Evolutionary conservation across 2,888 invertebrate species (phyloP).

Genomic region (Eupithecia vulgata): DNA sequence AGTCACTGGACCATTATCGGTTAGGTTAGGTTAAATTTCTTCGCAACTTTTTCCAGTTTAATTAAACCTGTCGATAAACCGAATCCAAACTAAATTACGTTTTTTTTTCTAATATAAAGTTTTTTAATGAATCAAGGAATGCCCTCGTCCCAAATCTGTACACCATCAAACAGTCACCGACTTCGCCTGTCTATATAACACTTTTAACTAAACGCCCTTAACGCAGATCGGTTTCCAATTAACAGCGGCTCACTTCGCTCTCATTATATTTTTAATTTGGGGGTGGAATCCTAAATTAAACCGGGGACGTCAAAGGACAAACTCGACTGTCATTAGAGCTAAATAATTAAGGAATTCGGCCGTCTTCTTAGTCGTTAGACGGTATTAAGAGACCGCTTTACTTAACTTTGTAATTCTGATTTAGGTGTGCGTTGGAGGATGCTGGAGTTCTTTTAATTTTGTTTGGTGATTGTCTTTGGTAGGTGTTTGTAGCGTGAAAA

Average conservation of each 20-base stretch:
- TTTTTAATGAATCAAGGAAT: constrained; percentile 24
- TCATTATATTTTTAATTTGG: constrained; percentile 85
- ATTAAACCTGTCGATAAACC: constrained; percentile 6
- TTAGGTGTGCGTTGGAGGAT: constrained; percentile 55
- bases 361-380: constrained; percentile 78
- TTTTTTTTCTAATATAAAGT: constrained; percentile 15
- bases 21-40: not conserved
- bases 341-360: constrained; percentile 83
- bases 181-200: constrained; percentile 53
- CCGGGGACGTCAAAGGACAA: constrained; percentile 82
- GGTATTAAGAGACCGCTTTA: constrained; percentile 74
- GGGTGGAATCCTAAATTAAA: constrained; percentile 82
- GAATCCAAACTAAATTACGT: constrained; percentile 7
- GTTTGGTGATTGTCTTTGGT: constrained; percentile 16
- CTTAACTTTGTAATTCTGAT: constrained; percentile 75
- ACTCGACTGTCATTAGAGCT: constrained; percentile 79
- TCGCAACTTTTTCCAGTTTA: not conserved
- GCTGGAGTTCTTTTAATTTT: constrained; percentile 58
- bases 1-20: not conserved
- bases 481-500: not conserved
- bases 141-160: constrained; percentile 34
- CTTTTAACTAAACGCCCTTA: constrained; percentile 63
- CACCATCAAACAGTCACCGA: constrained; percentile 47
- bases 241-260: constrained; percentile 77
- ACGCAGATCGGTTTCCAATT: constrained; percentile 83